Evolutionary conservation across 2,797 vertebrate genomes (phyloP), one percentile per base, ranked within the genome.

Genomic region (Distichodus sexfasciatus): DNA sequence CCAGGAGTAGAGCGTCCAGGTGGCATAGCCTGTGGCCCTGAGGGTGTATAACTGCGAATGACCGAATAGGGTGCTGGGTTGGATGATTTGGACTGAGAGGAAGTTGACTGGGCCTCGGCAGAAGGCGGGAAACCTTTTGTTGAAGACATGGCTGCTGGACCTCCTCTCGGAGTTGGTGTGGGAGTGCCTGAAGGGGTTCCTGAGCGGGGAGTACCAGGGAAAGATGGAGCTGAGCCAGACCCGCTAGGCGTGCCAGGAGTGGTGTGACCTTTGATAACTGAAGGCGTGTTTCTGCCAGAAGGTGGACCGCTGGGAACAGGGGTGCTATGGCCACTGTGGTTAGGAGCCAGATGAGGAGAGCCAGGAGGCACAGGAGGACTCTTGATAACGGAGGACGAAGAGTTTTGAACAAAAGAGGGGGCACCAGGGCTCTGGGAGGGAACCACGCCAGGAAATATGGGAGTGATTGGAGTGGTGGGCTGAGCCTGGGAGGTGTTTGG

Each of bases 381-480:
- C 87, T 92, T 96, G 78, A 96, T 95, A 57, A 96, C 94, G 17
- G 94, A 91, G 4, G 89, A 89, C 29, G 88, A 88, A 10, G 92
- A 92, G 35, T 87, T 89, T 3, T 93, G 89, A 2, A 90, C 85
- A 0, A 89, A 84, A 53, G 90, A 89, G 21, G 66, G 75, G 2
- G 82, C 83, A 11, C 86, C 54, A 0, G 88, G 84, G 31, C 89
- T 86, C 71, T 92, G 81, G 55, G 91, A 79, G 69, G 92, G 91
- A 58, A 94, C 87, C 78, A 96, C 92, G 72, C 96, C 93, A 23
- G 96, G 92, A 73, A 97, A 97, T 65, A 93, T 85, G 0, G 96
- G 87, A 60, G 92, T 80, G 79, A 91, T 88, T 53, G 91, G 93
- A 60, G 91, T 80, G 0, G 94, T 87, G 41, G 93, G 87, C 71